Conservation (phyloP, 2,113 vertebrate species). For the Thymallus thymallus region DNA sequence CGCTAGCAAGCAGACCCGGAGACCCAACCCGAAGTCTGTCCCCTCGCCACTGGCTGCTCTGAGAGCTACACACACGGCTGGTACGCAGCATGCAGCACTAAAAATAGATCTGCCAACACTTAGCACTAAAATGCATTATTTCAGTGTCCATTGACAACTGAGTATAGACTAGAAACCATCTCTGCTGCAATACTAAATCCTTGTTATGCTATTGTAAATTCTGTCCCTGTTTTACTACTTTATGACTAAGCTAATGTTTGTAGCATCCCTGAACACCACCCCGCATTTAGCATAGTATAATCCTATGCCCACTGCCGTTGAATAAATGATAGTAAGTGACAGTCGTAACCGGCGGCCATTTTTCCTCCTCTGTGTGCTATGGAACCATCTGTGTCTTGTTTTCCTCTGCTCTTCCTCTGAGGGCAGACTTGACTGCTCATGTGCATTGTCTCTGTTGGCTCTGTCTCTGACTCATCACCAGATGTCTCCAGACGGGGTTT, state of each 20-base stretch:
- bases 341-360: conserved; percentile 53
- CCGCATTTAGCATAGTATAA: conserved; percentile 14
- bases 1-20: conserved; percentile 59
- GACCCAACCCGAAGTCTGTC: conserved; percentile 24
- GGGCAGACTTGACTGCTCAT: conserved; percentile 45
- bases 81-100: conserved; percentile 65
- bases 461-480: conserved; percentile 60
- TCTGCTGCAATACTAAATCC: background rate
- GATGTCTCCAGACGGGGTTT: conserved; percentile 59
- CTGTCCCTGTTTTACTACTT: too few relatives aligned
- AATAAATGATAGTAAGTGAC: conserved; percentile 65
- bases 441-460: conserved; percentile 43
- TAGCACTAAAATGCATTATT: conserved; percentile 2
- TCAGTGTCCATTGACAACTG: background rate
- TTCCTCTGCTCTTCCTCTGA: conserved; percentile 34
- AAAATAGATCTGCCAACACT: conserved; percentile 26
- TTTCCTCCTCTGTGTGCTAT: conserved; percentile 36
- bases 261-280: background rate
- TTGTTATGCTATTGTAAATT: too few relatives aligned
- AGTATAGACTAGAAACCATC: background rate
- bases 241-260: too few relatives aligned
- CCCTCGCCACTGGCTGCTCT: conserved; percentile 48
- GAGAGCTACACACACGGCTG: conserved; percentile 63
- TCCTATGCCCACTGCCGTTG: conserved; percentile 37
- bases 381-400: conserved; percentile 57